These are phyloP conservation scores for Aleiodes leptofemur DNA, from an alignment of 2,888 invertebrate species.

Conservation along the genomic window DNA sequence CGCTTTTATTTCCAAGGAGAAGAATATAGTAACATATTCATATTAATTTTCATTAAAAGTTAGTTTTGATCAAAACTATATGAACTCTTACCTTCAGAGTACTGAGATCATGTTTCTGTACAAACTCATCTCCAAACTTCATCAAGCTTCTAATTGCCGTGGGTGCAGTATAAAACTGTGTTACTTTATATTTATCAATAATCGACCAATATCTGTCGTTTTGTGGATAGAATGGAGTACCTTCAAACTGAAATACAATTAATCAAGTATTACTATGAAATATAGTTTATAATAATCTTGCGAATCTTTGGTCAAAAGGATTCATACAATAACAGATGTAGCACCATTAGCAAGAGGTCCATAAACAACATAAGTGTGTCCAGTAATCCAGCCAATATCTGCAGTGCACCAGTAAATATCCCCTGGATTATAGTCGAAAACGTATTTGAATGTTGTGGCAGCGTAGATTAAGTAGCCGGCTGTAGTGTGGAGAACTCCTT, in stretches of 20 bases:
- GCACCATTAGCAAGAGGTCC: conserved; percentile 96
- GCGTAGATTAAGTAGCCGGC: conserved; percentile 97
- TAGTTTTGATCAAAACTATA: neutral
- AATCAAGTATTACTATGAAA: conserved; percentile 3
- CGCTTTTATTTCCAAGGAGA: too few relatives aligned
- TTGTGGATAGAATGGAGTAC: conserved; percentile 95
- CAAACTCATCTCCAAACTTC: conserved; percentile 93
- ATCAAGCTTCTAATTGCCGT: conserved; percentile 97
- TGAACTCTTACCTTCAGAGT: conserved; percentile 75
- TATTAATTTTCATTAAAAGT: too few relatives aligned
- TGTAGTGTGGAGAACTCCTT: conserved; percentile 96
- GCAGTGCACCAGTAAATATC: conserved; percentile 97
- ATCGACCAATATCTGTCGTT: conserved; percentile 96
- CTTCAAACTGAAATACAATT: conserved; percentile 87
- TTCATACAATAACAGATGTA: conserved; percentile 92
- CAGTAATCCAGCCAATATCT: conserved; percentile 97
- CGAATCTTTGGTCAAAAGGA: conserved; percentile 10
- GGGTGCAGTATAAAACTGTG: conserved; percentile 98
- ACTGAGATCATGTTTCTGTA: conserved; percentile 78
- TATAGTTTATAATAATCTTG: neutral
- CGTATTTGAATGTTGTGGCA: conserved; percentile 95
- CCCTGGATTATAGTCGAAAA: conserved; percentile 92
- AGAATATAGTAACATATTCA: too few relatives aligned
- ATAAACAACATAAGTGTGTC: conserved; percentile 95
- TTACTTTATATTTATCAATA: conserved; percentile 94